Base-by-base conservation (phyloP, 2,888 invertebrate genomes). In the Dorcus parallelipipedus region DNA sequence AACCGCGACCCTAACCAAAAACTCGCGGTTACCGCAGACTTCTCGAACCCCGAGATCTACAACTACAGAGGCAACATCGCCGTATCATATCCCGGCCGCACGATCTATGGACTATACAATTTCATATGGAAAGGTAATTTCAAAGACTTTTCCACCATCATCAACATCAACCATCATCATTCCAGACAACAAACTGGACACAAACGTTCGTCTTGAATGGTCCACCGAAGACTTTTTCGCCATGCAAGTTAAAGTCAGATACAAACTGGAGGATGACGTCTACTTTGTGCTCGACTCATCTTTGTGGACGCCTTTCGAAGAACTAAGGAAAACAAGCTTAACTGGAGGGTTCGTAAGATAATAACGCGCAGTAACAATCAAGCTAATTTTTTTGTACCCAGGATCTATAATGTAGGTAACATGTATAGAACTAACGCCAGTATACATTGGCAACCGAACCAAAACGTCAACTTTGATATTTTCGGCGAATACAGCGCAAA, bases 1-100 rank as follows among this genome's bases (percentile, higher is more conserved):
- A 93, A 92, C 76, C 82, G 93, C 6, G 90, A 93, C 78, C 92
- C 92, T 0, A 84, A 86, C 49, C 86, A 90, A 73, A 88, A 88
- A 73, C 80, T 90, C 60, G 81, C 83, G 64, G 76, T 84, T 0
- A 83, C 84, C 54, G 78, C 86, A 0, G 85, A 87, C 60, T 82
- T 88, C 51, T 83, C 84, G 62, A 85, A 81, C 68, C 82, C 84
- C 56, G 82, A 81, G 0, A 75, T 80, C 0, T 84, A 84, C 73
- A 86, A 87, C 63, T 84, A 88, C 65, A 85, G 82, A 45, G 88
- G 85, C 0, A 82, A 84, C 40, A 74, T 87, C 20, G 82, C 85
- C 41, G 66, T 92, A 9, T 86, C 88, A 57, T 93, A 91, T 75
- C 93, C 93, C 0, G 91, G 91, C 2, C 81, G 90, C 38, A 83